Evolutionary conservation across 2,113 vertebrate genomes (phyloP).

Genomic region (Xenus cinereus): DNA sequence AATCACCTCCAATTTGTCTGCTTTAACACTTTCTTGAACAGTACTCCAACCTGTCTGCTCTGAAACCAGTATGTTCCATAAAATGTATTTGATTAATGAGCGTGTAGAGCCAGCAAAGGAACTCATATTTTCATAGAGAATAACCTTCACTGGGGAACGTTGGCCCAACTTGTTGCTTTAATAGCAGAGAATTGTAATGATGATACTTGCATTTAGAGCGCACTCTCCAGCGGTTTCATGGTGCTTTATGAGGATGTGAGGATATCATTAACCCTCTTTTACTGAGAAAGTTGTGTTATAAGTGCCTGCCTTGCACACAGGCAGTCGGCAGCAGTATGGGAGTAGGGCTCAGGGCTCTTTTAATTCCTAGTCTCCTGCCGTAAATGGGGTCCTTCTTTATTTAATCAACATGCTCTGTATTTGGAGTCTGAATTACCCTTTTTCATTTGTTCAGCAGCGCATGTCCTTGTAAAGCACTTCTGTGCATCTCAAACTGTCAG

Average conservation of each 20-base stretch:
- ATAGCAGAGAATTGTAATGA: background rate
- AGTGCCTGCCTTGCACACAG: background rate
- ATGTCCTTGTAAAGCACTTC: background rate
- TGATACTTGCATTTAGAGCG: background rate
- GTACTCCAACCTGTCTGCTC: background rate
- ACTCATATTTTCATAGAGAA: background rate
- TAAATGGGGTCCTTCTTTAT: background rate
- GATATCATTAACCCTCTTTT: conserved; percentile 16
- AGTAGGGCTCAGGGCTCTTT: background rate
- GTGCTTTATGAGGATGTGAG: background rate
- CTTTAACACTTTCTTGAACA: background rate
- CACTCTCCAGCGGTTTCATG: background rate
- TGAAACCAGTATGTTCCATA: background rate
- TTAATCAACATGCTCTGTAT: conserved; percentile 10
- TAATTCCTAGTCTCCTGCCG: background rate
- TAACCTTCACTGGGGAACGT: conserved; percentile 18
- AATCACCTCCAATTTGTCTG: background rate
- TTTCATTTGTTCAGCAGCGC: background rate
- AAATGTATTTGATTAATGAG: conserved; percentile 17
- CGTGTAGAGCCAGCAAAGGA: background rate
- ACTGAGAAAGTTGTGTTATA: background rate
- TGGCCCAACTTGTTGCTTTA: conserved; percentile 9
- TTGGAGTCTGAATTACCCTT: background rate
- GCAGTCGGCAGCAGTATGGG: background rate
- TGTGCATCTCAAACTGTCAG: background rate